phyloP scores from a whole-genome alignment of 1,140 invertebrate genomes.

The Plectrocnemia conspersa region DNA sequence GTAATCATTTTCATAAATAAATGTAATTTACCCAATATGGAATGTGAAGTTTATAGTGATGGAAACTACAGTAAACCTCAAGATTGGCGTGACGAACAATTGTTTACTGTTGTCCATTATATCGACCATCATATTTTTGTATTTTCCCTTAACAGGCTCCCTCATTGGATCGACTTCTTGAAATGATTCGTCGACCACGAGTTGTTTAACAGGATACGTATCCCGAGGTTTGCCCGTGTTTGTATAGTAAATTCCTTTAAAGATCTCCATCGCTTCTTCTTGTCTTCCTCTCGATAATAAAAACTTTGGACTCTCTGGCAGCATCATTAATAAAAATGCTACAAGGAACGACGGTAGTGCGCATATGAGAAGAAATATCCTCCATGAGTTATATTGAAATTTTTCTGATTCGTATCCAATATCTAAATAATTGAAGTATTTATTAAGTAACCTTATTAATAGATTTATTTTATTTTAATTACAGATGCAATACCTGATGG shows the following conservation, averaged over 20 bases:
- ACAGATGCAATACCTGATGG: slow-evolving; percentile 50
- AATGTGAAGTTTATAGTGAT: slow-evolving; percentile 85
- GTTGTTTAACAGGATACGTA: slow-evolving; percentile 71
- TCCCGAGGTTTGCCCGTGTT: slow-evolving; percentile 71
- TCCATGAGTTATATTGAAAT: slow-evolving; percentile 86
- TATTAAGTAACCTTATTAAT: background rate
- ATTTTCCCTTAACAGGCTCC: slow-evolving; percentile 56
- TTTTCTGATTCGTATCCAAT: slow-evolving; percentile 60
- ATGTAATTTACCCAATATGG: slow-evolving; percentile 66
- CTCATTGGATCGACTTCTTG: slow-evolving; percentile 51
- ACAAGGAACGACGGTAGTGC: slow-evolving; percentile 81
- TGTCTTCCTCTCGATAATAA: slow-evolving; percentile 70
- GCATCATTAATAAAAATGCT: slow-evolving; percentile 70
- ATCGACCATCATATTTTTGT: slow-evolving; percentile 64
- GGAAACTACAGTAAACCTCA: slow-evolving; percentile 76
- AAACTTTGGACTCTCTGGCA: slow-evolving; percentile 92
- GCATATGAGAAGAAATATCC: slow-evolving; percentile 83
- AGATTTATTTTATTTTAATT: background rate
- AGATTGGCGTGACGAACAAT: slow-evolving; percentile 70
- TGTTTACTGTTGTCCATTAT: slow-evolving; percentile 76
- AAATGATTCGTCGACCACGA: slow-evolving; percentile 62
- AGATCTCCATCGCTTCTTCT: slow-evolving; percentile 74
- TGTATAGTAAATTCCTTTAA: slow-evolving; percentile 70
- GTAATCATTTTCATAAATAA: background rate
- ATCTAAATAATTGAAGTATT: slow-evolving; percentile 43